These are phyloP conservation scores for Alloscopus bannaensis DNA, from an alignment of 2,888 invertebrate genomes.

Conservation along the genomic window DNA sequence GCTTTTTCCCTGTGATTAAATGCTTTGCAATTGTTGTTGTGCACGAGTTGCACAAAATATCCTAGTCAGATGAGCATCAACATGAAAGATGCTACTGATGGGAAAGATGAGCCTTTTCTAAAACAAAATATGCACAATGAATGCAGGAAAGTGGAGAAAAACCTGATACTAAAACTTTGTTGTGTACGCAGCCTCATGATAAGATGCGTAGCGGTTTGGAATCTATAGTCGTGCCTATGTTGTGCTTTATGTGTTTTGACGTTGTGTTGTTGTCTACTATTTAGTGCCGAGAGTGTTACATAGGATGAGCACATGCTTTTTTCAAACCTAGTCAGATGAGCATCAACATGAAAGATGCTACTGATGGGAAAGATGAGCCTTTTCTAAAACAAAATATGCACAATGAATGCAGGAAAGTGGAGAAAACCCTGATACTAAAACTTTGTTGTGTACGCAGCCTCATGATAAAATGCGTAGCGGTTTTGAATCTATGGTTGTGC, in stretches of 20 bases:
- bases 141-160: conserved; percentile 9
- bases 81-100: too few relatives aligned
- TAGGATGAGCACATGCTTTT: too few relatives aligned
- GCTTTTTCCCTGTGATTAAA: too few relatives aligned
- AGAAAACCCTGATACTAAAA: not conserved
- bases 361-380: too few relatives aligned
- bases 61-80: too few relatives aligned
- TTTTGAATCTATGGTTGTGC: not conserved
- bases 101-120: too few relatives aligned
- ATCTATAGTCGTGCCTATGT: not conserved
- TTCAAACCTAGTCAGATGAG: too few relatives aligned
- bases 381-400: not conserved
- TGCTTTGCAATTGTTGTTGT: too few relatives aligned
- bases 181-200: not conserved
- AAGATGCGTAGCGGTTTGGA: not conserved
- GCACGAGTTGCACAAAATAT: too few relatives aligned
- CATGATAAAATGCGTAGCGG: not conserved
- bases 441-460: not conserved
- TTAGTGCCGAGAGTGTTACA: too few relatives aligned
- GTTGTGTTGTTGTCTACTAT: too few relatives aligned
- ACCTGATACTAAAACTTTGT: not conserved
- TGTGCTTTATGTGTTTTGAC: not conserved
- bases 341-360: too few relatives aligned
- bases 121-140: not conserved
- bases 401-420: conserved; percentile 10